Conservation (phyloP, 2,113 vertebrate species). For the Syrmaticus mikado region DNA sequence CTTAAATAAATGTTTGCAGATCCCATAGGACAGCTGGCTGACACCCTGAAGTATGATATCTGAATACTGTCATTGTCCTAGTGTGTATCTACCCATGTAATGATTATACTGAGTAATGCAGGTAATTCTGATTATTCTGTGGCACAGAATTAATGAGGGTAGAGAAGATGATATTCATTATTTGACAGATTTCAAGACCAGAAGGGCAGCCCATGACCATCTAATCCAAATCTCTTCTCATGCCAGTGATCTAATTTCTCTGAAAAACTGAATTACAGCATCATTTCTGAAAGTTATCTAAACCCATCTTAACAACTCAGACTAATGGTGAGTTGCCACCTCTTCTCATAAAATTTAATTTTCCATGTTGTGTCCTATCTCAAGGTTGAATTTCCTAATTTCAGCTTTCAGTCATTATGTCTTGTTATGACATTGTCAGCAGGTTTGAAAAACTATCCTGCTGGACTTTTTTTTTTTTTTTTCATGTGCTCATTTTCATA, state of each 20-base stretch:
- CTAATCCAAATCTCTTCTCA: neutral
- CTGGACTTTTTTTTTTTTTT: neutral
- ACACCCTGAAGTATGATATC: neutral
- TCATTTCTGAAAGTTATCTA: neutral
- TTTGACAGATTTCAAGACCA: neutral
- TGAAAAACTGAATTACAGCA: neutral
- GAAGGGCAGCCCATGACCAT: neutral
- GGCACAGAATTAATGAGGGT: neutral
- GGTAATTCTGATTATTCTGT: neutral
- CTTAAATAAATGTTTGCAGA: neutral
- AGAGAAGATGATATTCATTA: neutral
- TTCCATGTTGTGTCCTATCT: neutral
- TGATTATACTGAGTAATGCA: neutral
- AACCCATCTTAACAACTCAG: neutral
- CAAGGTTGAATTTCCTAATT: slow-evolving; percentile 9
- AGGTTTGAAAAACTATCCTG: neutral
- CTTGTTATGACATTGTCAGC: slow-evolving; percentile 11
- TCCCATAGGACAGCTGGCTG: neutral
- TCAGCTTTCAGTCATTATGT: neutral
- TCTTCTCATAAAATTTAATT: neutral
- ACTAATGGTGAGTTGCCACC: neutral
- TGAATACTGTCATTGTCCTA: neutral
- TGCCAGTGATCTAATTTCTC: neutral
- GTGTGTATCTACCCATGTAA: neutral
- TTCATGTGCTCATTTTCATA: neutral